Evolutionary conservation across 1,140 invertebrate genomes (phyloP).

Genomic region (Neodiprion virginianus): DNA sequence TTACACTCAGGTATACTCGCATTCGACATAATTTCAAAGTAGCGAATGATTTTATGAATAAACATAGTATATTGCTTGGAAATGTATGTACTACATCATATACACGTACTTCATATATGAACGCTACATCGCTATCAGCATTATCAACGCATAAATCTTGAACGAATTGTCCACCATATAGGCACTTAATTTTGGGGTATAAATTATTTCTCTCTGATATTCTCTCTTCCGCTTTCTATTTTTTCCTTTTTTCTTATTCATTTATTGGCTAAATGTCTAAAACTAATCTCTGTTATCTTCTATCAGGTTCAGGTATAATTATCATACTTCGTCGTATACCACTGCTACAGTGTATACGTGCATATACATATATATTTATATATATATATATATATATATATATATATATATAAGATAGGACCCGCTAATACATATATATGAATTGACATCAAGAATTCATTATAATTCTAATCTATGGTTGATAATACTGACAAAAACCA

Average conservation of each 20-base stretch:
- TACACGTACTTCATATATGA: background rate
- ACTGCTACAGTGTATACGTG: background rate
- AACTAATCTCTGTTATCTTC: background rate
- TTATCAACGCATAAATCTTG: conserved; percentile 2
- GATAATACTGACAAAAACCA: conserved; percentile 2
- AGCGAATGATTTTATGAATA: background rate
- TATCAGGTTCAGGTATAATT: too few relatives aligned
- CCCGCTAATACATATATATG: background rate
- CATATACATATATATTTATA: background rate
- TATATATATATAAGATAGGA: background rate
- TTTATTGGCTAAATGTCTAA: background rate
- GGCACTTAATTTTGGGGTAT: background rate
- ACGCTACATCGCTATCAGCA: background rate
- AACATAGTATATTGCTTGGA: conserved; percentile 2
- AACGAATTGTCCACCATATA: conserved; percentile 4
- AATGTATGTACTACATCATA: background rate
- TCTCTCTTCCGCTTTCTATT: background rate
- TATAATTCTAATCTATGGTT: background rate
- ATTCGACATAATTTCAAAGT: background rate
- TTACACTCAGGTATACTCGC: too few relatives aligned
- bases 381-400: background rate
- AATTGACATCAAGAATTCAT: background rate
- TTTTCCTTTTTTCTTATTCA: background rate
- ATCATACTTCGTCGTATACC: too few relatives aligned
- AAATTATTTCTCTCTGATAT: background rate